Conservation (phyloP, 2,113 vertebrate genomes). For the Halcyon senegalensis region DNA sequence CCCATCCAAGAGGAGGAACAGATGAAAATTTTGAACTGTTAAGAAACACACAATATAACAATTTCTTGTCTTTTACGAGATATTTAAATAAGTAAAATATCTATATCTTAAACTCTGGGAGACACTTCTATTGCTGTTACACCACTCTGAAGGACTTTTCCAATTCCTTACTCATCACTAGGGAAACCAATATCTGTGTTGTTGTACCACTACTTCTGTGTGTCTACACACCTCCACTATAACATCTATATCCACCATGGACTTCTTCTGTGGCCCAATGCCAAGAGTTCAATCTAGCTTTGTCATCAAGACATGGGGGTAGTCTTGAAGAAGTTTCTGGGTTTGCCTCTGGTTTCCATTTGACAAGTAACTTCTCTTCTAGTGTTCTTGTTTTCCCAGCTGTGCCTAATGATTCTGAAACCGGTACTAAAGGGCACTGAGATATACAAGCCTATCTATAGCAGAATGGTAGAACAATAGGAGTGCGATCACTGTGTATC, state of each 20-base stretch:
- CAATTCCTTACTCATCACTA: not conserved
- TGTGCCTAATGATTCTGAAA: not conserved
- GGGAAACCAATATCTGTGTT: rapidly evolving
- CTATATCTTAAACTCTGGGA: not conserved
- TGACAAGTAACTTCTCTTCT: not conserved
- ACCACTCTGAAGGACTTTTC: not conserved
- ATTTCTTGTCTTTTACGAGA: not conserved
- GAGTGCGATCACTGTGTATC: not conserved
- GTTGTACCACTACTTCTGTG: not conserved
- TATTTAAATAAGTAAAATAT: not conserved
- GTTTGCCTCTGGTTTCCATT: not conserved
- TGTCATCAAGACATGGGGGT: not conserved
- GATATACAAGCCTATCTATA: not conserved
- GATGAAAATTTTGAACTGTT: not conserved
- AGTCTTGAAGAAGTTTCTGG: not conserved
- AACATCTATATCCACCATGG: rapidly evolving
- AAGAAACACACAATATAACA: not conserved
- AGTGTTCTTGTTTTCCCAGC: not conserved
- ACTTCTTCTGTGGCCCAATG: not conserved
- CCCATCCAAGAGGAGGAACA: not conserved
- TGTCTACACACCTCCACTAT: not conserved
- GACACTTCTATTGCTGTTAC: not conserved
- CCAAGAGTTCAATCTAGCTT: not conserved
- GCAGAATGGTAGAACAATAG: not conserved
- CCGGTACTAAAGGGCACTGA: not conserved